Conservation (phyloP, 2,888 invertebrate genomes). For the Lydus trimaculatus region DNA sequence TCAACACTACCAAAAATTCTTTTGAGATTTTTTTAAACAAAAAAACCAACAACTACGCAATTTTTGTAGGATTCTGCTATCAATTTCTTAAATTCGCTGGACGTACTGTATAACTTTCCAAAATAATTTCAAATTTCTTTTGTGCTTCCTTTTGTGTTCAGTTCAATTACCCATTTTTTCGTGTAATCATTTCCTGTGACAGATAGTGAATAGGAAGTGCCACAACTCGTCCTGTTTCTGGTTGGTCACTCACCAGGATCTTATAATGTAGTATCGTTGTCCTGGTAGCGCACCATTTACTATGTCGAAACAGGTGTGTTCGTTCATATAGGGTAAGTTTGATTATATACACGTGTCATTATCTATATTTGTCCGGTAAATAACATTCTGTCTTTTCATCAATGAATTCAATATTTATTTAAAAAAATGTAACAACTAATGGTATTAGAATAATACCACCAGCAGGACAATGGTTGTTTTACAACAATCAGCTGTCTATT, state of each 20-base stretch:
- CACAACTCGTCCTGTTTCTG: slow-evolving; percentile 14
- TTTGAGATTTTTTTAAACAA: too few species aligned
- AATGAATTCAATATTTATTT: neutral
- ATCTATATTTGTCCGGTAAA: neutral
- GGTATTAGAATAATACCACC: neutral
- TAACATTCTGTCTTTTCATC: neutral
- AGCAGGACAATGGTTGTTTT: neutral
- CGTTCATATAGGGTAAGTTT: slow-evolving; percentile 12
- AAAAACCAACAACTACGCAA: too few species aligned
- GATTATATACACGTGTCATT: neutral
- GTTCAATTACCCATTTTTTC: neutral
- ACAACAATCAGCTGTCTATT: neutral
- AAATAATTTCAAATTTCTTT: neutral
- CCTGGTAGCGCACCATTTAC: slow-evolving; percentile 34
- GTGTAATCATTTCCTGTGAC: neutral
- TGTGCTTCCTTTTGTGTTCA: neutral
- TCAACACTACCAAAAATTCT: too few species aligned
- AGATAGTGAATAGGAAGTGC: neutral
- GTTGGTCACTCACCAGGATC: slow-evolving; percentile 21
- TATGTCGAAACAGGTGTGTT: slow-evolving; percentile 26
- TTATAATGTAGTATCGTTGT: slow-evolving; percentile 28
- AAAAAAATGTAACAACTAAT: neutral
- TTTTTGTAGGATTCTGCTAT: too few species aligned
- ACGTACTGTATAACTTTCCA: neutral
- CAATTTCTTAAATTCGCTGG: too few species aligned